Evolutionary conservation across 2,797 vertebrate species (phyloP).

Genomic region (Eurystomus glaucurus): DNA sequence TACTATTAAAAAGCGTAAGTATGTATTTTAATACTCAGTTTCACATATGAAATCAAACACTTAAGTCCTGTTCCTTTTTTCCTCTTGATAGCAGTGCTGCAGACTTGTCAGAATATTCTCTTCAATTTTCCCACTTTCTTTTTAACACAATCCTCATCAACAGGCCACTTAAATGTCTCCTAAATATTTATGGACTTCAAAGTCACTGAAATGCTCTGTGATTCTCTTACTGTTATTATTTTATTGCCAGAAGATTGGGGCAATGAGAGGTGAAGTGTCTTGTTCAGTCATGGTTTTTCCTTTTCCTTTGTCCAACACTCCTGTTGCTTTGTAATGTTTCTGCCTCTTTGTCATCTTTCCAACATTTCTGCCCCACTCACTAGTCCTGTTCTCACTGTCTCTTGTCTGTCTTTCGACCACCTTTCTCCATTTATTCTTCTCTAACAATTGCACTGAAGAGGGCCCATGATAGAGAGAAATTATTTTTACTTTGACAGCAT

Average conservation of each 20-base stretch:
- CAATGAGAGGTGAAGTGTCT: constrained; percentile 7
- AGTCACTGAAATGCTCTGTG: background rate
- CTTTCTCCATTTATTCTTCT: constrained; percentile 53
- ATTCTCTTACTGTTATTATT: constrained; percentile 30
- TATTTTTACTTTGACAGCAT: constrained; percentile 40
- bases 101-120: constrained; percentile 2
- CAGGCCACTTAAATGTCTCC: background rate
- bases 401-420: background rate
- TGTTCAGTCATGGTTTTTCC: background rate
- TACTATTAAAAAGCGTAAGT: constrained; percentile 14
- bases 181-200: constrained; percentile 47
- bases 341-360: constrained; percentile 38
- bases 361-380: constrained; percentile 7
- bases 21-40: constrained; percentile 35
- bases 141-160: background rate
- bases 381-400: background rate
- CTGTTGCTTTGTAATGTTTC: constrained; percentile 23
- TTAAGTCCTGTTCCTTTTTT: constrained; percentile 14
- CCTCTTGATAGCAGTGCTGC: constrained; percentile 10
- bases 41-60: constrained; percentile 1
- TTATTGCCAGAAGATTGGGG: constrained; percentile 21
- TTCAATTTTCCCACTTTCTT: constrained; percentile 7
- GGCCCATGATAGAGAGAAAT: background rate
- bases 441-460: constrained; percentile 14
- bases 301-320: background rate